Conservation (phyloP, 2,797 vertebrate genomes). For the Schizopygopsis pylzovi region DNA sequence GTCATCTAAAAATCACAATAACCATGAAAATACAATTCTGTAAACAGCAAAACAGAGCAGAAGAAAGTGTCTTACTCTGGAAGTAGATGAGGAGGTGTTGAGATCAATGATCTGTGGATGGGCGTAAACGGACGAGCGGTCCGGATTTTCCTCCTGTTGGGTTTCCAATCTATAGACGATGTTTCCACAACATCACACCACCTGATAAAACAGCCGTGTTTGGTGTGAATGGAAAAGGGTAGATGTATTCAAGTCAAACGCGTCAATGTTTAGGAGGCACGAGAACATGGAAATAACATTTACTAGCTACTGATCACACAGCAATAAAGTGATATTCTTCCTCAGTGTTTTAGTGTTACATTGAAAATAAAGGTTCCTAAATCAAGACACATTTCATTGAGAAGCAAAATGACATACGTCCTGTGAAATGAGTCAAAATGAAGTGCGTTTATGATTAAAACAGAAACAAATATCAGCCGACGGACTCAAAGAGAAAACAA, state of each 20-base stretch:
- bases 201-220: slow-evolving; percentile 32
- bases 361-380: too few relatives aligned
- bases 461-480: too few relatives aligned
- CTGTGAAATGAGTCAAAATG: too few relatives aligned
- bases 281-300: too few relatives aligned
- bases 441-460: too few relatives aligned
- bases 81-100: slow-evolving; percentile 28
- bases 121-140: slow-evolving; percentile 73
- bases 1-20: background rate
- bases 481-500: background rate
- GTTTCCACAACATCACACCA: slow-evolving; percentile 29
- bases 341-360: too few relatives aligned
- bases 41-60: background rate
- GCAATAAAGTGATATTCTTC: too few relatives aligned
- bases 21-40: background rate
- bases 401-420: too few relatives aligned
- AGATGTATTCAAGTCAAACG: background rate
- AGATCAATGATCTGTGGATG: slow-evolving; percentile 71
- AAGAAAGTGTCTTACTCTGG: slow-evolving; percentile 18
- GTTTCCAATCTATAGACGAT: slow-evolving; percentile 28
- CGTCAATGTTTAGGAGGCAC: background rate
- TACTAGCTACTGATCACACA: too few relatives aligned
- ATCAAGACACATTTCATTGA: too few relatives aligned
- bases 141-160: slow-evolving; percentile 32
- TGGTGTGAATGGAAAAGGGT: background rate